phyloP scores from a whole-genome alignment of 2,113 vertebrate species.

The Phalacrocorax brasilianus region DNA sequence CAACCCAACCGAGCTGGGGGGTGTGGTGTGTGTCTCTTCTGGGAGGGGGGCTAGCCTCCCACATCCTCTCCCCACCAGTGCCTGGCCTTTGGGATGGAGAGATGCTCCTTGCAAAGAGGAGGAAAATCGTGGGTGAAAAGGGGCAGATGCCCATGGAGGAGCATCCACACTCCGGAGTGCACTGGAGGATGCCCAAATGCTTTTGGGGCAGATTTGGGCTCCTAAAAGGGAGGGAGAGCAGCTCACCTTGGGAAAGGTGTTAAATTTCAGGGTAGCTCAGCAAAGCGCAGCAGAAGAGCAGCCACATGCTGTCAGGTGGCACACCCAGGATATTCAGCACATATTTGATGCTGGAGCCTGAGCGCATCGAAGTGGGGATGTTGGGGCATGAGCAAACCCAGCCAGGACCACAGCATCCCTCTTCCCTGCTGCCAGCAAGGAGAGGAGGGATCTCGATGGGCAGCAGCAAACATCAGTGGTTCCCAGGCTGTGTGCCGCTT shows the following conservation, averaged over 20 bases:
- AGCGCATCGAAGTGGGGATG: fast-evolving
- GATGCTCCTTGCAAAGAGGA: neutral
- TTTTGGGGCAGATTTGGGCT: neutral
- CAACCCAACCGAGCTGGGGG: neutral
- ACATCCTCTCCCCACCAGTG: fast-evolving
- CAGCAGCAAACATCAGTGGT: neutral
- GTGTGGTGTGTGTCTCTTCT: too few relatives aligned
- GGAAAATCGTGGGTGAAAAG: fast-evolving
- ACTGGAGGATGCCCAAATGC: neutral
- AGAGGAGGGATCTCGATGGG: fast-evolving
- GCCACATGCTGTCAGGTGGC: fast-evolving
- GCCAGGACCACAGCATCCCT: fast-evolving
- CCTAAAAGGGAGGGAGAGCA: neutral
- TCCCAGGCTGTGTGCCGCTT: neutral
- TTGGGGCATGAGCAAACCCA: fast-evolving
- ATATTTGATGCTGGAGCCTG: fast-evolving
- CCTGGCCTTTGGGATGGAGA: fast-evolving
- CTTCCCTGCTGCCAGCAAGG: fast-evolving
- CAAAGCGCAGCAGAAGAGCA: fast-evolving
- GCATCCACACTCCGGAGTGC: fast-evolving
- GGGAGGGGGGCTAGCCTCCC: neutral
- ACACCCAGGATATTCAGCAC: fast-evolving
- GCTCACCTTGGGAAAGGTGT: neutral
- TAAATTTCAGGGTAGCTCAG: fast-evolving
- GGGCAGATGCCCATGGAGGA: neutral